phyloP scores from a whole-genome alignment of 2,113 vertebrate genomes.

The Callopanchax toddi region DNA sequence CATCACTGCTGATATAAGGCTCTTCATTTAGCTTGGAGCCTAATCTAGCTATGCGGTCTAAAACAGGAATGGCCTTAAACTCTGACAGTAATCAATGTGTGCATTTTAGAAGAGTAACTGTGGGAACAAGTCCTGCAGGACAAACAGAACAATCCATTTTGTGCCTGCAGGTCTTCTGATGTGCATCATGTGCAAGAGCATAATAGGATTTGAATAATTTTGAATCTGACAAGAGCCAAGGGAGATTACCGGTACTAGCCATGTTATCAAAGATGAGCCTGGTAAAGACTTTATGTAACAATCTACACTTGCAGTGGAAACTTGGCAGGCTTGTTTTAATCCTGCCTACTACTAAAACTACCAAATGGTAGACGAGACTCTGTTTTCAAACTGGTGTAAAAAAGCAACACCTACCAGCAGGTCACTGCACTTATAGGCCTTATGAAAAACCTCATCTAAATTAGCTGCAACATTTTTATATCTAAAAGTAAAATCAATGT shows the following conservation, averaged over 20 bases:
- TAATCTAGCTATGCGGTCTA: slow-evolving; percentile 20
- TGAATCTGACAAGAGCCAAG: slow-evolving; percentile 53
- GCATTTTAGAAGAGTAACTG: slow-evolving; percentile 26
- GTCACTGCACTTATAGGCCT: background rate
- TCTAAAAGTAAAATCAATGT: background rate
- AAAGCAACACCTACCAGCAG: background rate
- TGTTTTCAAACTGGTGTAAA: slow-evolving; percentile 7
- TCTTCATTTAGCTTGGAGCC: slow-evolving; percentile 22
- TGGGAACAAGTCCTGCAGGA: slow-evolving; percentile 8
- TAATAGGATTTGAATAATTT: slow-evolving; percentile 61
- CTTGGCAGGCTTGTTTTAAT: slow-evolving; percentile 41
- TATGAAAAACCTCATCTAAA: background rate
- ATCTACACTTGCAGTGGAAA: slow-evolving; percentile 32
- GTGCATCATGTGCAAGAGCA: slow-evolving; percentile 39
- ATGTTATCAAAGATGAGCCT: slow-evolving; percentile 58
- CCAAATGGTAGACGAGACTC: slow-evolving; percentile 25
- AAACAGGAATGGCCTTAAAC: slow-evolving; percentile 47
- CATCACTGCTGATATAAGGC: slow-evolving; percentile 22
- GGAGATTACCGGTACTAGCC: slow-evolving; percentile 49
- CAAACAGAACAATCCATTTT: slow-evolving; percentile 27
- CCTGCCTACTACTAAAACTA: slow-evolving; percentile 38
- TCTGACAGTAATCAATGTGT: slow-evolving; percentile 33
- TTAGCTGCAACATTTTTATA: background rate
- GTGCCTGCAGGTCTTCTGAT: slow-evolving; percentile 9
- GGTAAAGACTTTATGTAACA: slow-evolving; percentile 23